Evolutionary conservation across 2,797 vertebrate genomes (phyloP), one percentile per base, ranked within the genome.

Genomic region (Crenuchus spilurus): DNA sequence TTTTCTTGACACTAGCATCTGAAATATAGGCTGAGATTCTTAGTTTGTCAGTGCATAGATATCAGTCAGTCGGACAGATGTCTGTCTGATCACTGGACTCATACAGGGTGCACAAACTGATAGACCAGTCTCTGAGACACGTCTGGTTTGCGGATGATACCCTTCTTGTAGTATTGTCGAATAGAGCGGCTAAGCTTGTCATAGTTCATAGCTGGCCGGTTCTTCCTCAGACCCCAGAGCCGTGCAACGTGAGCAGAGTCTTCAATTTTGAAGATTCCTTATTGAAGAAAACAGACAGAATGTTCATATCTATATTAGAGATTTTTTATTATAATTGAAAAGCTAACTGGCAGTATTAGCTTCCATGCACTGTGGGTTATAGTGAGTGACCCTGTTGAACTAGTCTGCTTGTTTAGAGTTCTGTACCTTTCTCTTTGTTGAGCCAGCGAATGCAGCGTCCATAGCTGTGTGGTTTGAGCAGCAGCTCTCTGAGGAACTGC

Each of bases 131-230:
- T 95, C 90, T 99, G 98, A 48, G 98, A 99, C 85, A 98, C 92
- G 70, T 98, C 96, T 0, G 98, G 97, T 74, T 99, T 99, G 4
- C 97, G 95, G 81, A 99, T 99, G 88, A 99, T 99, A 26, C 97
- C 97, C 82, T 99, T 99, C 91, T 98, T 99, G 89, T 99, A 99
- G 92, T 99, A 99, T 87, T 99, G 98, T 46, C 98, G 95, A 87
- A 99, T 99, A 85, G 98, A 99, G 79, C 98, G 98, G 88, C 98
- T 99, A 86, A 99, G 93, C 82, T 99, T 99, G 93, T 99, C 98
- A 24, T 99, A 99, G 92, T 99, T 99, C 97, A 99, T 99, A 64
- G 98, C 97, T 0, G 98, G 98, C 0, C 98, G 94, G 80, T 99
- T 99, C 92, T 99, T 99, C 14, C 97, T 86, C 84, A 98, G 93